Percentiles rank a stretch among this genome's conserved stretches.
Evolutionary conservation across 2,113 vertebrate genomes (phyloP).

Genomic region (Pachypanchax playfairii): DNA sequence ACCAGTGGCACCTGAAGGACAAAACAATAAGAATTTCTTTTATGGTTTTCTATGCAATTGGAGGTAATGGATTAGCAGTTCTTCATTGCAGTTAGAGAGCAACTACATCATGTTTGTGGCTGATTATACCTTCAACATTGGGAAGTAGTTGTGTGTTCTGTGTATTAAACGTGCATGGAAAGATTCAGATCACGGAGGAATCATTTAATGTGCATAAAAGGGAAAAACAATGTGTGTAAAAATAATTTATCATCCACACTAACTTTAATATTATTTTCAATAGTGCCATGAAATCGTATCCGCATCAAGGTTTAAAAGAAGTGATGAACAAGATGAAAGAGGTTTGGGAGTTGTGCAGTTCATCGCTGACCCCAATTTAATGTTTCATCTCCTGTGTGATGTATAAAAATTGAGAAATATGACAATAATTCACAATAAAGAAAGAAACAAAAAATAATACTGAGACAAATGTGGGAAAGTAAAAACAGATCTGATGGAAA

Average conservation of each 20-base stretch:
- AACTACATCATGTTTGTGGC: conserved; percentile 9
- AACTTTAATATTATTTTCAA: neutral
- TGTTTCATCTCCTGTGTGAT: conserved; percentile 35
- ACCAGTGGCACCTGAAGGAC: conserved; percentile 64
- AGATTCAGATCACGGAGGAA: neutral
- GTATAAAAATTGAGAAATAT: conserved; percentile 19
- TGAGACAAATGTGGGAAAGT: neutral
- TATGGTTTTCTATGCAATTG: conserved; percentile 19
- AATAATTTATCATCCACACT: neutral
- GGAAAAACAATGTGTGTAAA: neutral
- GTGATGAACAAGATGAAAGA: conserved; percentile 3
- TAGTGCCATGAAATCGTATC: neutral
- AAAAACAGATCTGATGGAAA: conserved; percentile 4
- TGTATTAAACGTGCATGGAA: neutral
- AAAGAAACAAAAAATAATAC: neutral
- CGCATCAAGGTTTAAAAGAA: conserved; percentile 13
- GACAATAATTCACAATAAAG: conserved; percentile 17
- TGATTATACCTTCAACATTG: conserved; percentile 22
- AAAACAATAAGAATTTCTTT: conserved; percentile 25
- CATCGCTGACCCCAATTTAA: conserved; percentile 47
- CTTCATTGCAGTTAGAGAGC: conserved; percentile 42
- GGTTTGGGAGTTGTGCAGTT: conserved; percentile 9
- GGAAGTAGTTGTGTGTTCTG: conserved; percentile 6
- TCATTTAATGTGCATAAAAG: conserved; percentile 3
- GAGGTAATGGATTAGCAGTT: conserved; percentile 42